A percentile compares a stretch with the other conserved stretches of the same genome.
Evolutionary conservation across 2,113 vertebrate species (phyloP).

Genomic region (Cephalopholis sonnerati): DNA sequence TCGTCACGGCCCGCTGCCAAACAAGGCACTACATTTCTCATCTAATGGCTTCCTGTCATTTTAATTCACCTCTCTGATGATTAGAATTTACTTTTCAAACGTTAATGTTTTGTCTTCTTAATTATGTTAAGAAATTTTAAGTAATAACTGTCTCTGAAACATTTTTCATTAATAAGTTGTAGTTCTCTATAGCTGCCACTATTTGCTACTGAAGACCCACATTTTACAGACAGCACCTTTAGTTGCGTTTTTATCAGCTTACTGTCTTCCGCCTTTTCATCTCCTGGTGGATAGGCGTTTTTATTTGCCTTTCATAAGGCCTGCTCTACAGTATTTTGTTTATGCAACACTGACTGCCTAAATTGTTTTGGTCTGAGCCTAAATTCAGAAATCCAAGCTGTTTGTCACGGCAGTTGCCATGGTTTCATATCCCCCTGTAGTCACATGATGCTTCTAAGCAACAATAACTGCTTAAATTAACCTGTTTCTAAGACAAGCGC

Average conservation of each 20-base stretch:
- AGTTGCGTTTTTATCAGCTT: no score
- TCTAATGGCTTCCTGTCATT: background rate
- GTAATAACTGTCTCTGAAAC: no score
- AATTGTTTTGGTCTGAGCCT: background rate
- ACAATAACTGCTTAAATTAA: conserved; percentile 1
- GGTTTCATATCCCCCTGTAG: conserved; percentile 31
- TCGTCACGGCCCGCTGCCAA: background rate
- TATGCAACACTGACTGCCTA: background rate
- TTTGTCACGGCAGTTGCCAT: conserved; percentile 24
- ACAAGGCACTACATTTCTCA: background rate
- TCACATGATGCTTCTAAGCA: background rate
- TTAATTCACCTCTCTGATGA: background rate
- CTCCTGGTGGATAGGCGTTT: background rate
- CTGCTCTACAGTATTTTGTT: background rate
- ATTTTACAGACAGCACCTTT: background rate
- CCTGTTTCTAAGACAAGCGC: background rate
- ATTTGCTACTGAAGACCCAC: background rate
- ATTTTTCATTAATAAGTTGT: no score
- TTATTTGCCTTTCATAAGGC: background rate
- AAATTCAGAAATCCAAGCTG: conserved; percentile 11
- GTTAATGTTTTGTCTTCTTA: background rate
- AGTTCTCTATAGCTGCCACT: background rate
- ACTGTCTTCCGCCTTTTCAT: background rate
- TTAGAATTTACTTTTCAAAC: background rate
- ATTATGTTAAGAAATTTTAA: background rate